A percentile compares a stretch with the other conserved stretches of the same genome.
Conservation (phyloP, 1,140 invertebrate species). For the Oscheius sp. region DNA sequence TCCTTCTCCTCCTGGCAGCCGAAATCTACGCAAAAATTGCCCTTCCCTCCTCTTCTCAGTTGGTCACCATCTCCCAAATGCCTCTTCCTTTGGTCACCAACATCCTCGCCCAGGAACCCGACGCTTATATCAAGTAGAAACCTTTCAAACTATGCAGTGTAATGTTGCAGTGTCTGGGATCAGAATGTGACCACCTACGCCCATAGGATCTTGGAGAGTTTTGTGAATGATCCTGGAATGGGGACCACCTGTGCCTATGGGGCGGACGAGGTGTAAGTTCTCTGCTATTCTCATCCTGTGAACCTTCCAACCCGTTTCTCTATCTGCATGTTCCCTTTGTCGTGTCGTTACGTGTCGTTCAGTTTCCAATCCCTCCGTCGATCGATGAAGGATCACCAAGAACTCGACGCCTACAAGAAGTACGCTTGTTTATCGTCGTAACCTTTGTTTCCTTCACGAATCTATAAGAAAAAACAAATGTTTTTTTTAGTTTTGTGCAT, state of each 20-base stretch:
- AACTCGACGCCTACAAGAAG: too few relatives aligned
- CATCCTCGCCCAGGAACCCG: constrained; percentile 1
- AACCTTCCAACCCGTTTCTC: too few relatives aligned
- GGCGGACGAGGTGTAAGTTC: too few relatives aligned
- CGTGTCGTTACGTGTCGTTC: too few relatives aligned
- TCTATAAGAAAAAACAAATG: too few relatives aligned
- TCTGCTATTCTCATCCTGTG: too few relatives aligned
- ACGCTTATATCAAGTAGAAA: constrained; percentile 17
- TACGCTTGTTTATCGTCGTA: too few relatives aligned
- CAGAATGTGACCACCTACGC: too few relatives aligned
- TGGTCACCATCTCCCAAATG: background rate
- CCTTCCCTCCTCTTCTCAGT: background rate
- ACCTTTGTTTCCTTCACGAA: too few relatives aligned
- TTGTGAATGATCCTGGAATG: background rate
- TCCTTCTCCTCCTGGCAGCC: constrained; percentile 65
- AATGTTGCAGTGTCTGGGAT: background rate
- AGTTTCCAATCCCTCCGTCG: too few relatives aligned
- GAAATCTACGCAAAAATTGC: constrained; percentile 43
- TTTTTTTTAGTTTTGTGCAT: background rate
- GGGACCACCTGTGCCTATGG: background rate
- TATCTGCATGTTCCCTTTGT: too few relatives aligned
- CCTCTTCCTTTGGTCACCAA: constrained; percentile 13
- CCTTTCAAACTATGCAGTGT: background rate
- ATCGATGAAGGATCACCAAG: too few relatives aligned
- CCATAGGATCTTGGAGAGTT: background rate